Percentiles rank a stretch among this genome's conserved stretches.
phyloP scores from a whole-genome alignment of 2,113 vertebrate species.

The Triplophysa tibetana region DNA sequence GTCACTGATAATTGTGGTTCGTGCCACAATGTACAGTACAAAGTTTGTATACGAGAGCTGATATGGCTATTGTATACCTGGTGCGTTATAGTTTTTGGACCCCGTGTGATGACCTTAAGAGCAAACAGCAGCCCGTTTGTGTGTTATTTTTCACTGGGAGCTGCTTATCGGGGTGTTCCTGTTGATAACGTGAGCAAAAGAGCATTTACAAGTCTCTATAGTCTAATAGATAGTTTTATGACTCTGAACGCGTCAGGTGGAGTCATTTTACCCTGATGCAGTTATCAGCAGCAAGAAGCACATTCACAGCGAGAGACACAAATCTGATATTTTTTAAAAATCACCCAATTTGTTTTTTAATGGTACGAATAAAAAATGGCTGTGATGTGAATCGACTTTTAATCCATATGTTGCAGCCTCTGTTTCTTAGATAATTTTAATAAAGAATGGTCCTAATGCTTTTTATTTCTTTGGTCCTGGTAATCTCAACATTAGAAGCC shows the following conservation, averaged over 20 bases:
- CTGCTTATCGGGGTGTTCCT: constrained; percentile 41
- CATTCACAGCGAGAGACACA: not conserved
- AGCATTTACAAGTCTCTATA: constrained; percentile 36
- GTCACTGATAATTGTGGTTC: not conserved
- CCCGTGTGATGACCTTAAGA: constrained; percentile 1
- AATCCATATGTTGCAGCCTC: not conserved
- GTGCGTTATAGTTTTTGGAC: not conserved
- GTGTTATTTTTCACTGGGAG: not conserved
- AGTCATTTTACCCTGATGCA: constrained; percentile 1
- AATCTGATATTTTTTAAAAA: not conserved
- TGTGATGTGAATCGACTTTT: not conserved
- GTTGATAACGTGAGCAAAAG: constrained; percentile 25
- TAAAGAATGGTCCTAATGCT: not conserved
- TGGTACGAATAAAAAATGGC: not conserved
- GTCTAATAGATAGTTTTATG: constrained; percentile 35
- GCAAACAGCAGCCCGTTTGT: constrained; percentile 7
- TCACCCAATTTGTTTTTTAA: not conserved
- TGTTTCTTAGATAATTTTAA: not conserved
- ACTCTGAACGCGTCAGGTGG: constrained; percentile 2
- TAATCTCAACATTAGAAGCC: constrained; percentile 2
- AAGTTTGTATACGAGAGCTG: constrained; percentile 11
- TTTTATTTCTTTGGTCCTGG: not conserved
- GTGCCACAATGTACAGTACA: constrained; percentile 9
- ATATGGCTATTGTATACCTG: not conserved
- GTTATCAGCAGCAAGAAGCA: constrained; percentile 18